Base-by-base conservation (phyloP, 2,797 vertebrate species). In the Phylloscopus collybita region DNA sequence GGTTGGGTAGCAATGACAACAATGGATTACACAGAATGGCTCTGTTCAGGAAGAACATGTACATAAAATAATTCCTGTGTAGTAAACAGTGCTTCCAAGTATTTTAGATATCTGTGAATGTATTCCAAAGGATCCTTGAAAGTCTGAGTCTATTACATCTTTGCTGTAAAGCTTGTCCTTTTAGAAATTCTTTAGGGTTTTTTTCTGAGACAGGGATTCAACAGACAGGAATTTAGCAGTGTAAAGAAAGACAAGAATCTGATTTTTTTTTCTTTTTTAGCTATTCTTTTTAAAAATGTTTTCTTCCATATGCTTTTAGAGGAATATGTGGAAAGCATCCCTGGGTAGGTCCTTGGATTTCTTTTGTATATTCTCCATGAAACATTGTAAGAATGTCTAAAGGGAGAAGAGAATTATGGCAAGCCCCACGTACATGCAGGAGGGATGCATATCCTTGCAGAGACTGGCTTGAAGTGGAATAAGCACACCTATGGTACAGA, bases 1-100 rank as follows among this genome's bases (percentile, higher is more conserved):
- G 89, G 91, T 36, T 91, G 80, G 42, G 49, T 80, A 79, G 60
- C 66, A 96, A 90, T 64, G 71, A 67, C 74, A 93, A 95, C 66
- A 96, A 81, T 96, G 85, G 92, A 91, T 95, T 93, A 91, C 42
- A 86, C 20, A 61, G 80, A 85, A 89, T 42, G 44, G 40, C 30
- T 92, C 32, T 70, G 18, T 81, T 93, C 69, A 65, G 61, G 87
- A 91, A 79, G 72, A 86, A 54, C 14, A 42, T 38, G 57, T 38
- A 70, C 50, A 62, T 78, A 90, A 54, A 82, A 59, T 40, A 79
- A 89, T 71, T 94, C 26, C 36, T 47, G 36, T 65, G 34, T 12
- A 50, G 42, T 54, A 94, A 93, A 79, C 3, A 69, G n/a, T 29
- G 54, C 21, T 87, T 86, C 26, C 36, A 73, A 60, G n/a, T 36